Evolutionary conservation across 2,888 invertebrate genomes (phyloP).

Genomic region (Halictus ligatus): DNA sequence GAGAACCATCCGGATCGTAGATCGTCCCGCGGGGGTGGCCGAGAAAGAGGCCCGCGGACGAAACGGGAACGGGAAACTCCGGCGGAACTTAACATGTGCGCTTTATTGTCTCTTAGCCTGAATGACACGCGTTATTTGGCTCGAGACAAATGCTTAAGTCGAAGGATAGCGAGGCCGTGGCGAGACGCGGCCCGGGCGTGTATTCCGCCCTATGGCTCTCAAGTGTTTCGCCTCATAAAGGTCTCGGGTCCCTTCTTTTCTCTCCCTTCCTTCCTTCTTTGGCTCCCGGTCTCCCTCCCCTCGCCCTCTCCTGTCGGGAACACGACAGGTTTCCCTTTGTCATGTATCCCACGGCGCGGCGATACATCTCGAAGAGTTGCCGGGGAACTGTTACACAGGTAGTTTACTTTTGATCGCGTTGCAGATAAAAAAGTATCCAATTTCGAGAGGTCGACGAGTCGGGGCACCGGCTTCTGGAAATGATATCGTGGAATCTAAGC

Average conservation of each 20-base stretch:
- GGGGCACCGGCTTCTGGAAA: constrained; percentile 16
- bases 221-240: constrained; percentile 64
- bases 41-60: constrained; percentile 25
- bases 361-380: constrained; percentile 29
- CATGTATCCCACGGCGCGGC: constrained; percentile 27
- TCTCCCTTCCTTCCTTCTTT: constrained; percentile 27
- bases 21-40: constrained; percentile 22
- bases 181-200: constrained; percentile 19
- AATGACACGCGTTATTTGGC: constrained; percentile 80
- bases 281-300: not conserved
- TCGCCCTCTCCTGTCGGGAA: constrained; percentile 16
- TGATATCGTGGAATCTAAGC: constrained; percentile 3
- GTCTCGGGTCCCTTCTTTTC: constrained; percentile 17
- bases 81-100: constrained; percentile 76
- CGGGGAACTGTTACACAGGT: constrained; percentile 38
- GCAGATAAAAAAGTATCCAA: constrained; percentile 49
- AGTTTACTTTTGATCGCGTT: constrained; percentile 43
- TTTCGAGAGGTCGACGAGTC: constrained; percentile 33
- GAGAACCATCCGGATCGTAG: constrained; percentile 60
- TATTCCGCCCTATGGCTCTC: constrained; percentile 40
- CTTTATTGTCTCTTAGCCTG: constrained; percentile 77
- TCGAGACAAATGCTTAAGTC: constrained; percentile 76
- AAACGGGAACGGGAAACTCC: constrained; percentile 31
- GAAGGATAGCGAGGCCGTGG: constrained; percentile 52
- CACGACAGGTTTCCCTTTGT: constrained; percentile 43